Conservation (phyloP, 2,797 vertebrate species). For the Fistularia commersonii region DNA sequence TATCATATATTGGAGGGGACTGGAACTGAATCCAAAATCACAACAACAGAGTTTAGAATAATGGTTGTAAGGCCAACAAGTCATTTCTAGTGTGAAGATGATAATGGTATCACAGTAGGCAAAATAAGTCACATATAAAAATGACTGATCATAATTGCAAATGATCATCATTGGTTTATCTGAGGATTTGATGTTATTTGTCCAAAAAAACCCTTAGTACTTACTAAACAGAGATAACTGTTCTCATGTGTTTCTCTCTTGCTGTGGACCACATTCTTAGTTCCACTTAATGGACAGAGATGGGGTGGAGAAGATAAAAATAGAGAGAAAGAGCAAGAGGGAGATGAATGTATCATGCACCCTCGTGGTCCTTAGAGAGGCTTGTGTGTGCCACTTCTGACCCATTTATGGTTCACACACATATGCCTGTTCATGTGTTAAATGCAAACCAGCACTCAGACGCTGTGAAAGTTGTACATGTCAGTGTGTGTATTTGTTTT, state of each 20-base stretch:
- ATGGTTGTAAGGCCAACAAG: background rate
- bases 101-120: background rate
- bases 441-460: conserved; percentile 1
- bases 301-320: conserved; percentile 14
- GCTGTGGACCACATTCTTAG: conserved; percentile 7
- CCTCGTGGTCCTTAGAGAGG: conserved; percentile 21
- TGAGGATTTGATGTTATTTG: conserved; percentile 6
- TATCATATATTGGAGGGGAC: too few species aligned
- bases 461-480: conserved; percentile 3
- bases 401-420: conserved; percentile 36
- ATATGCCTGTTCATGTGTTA: background rate
- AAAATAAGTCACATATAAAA: background rate
- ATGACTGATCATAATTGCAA: background rate
- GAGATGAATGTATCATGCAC: conserved; percentile 29
- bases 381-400: conserved; percentile 30
- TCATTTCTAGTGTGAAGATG: conserved; percentile 5
- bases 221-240: background rate
- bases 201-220: background rate
- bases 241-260: conserved; percentile 3
- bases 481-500: background rate
- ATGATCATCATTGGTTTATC: background rate
- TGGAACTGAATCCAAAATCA: too few species aligned
- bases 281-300: background rate
- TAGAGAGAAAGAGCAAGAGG: conserved; percentile 8
- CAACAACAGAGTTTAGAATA: too few species aligned